Base-by-base conservation (phyloP, 37 sponge, comb jelly and placozoan species). In the Eunapius fragilis region DNA sequence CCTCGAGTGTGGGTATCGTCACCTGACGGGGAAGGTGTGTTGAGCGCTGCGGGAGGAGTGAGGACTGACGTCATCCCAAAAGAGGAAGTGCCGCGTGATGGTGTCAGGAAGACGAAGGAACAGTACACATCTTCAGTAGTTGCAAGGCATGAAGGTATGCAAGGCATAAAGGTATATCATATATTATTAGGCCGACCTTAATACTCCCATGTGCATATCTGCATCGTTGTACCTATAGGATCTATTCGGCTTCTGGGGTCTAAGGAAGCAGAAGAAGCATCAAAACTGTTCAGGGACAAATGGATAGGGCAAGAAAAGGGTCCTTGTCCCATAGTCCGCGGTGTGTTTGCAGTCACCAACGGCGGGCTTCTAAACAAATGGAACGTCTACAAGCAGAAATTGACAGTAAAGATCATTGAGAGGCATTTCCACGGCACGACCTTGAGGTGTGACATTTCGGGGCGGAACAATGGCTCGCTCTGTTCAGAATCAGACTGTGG, bases 391-490 rank as follows among this genome's bases (percentile, higher is more conserved):
- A 68, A 37, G 13, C 0, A 25, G 19, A 58, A 27, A 2, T 70
- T 94, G 30, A 19, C 23, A 27, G 35, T 70, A 6, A 50, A 80
- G 34, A 68, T 70, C 3, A 77, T 86, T 5, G 92, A 84, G 41
- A 35, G 80, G 45, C 50, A 90, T 68, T 95, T 69, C 70, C 96
- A 95, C 38, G 96, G 96, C 14, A 95, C 96, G 2, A 79, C 27
- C 24, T 37, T 95, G 68, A 87, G 24, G 31, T 95, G 96, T 67
- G 87, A 91, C 75, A 84, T 95, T 35, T 19, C 71, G 3, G 47
- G n/a, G n/a, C n/a, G n/a, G n/a, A n/a, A n/a, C n/a, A n/a, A n/a
- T n/a, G n/a, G n/a, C n/a, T n/a, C n/a, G n/a, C n/a, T n/a, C n/a
- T 95, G 96, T 32, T 82, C 0, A 68, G 69, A 90, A 69, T 7